Evolutionary conservation across 2,888 invertebrate species (phyloP).

Genomic region (Nymphalis polychloros): DNA sequence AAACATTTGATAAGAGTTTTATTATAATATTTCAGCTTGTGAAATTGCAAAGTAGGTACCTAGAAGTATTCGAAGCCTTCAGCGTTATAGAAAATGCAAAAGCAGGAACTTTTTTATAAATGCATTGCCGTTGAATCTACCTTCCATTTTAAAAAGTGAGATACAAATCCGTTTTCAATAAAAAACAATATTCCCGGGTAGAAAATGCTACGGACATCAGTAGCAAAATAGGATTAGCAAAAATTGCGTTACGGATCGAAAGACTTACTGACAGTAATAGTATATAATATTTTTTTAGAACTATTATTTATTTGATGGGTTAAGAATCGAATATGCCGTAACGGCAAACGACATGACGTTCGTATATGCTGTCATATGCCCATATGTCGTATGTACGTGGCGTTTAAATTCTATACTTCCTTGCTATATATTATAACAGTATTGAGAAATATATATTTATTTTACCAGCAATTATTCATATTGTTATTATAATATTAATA

Average conservation of each 20-base stretch:
- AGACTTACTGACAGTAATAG: slow-evolving; percentile 7
- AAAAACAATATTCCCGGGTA: slow-evolving; percentile 10
- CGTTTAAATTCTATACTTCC: no score
- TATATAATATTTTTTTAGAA: background rate
- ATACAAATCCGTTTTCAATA: slow-evolving; percentile 21
- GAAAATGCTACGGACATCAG: slow-evolving; percentile 10
- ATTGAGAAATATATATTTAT: no score
- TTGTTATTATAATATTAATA: no score
- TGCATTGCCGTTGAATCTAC: background rate
- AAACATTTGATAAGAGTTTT: no score
- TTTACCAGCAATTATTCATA: no score
- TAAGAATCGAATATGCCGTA: no score
- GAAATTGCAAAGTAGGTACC: no score
- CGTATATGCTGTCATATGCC: no score
- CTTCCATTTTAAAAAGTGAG: background rate
- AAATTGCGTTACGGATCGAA: slow-evolving; percentile 18
- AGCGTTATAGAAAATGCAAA: background rate
- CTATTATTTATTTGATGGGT: background rate
- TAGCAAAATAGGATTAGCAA: slow-evolving; percentile 21
- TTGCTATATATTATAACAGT: no score
- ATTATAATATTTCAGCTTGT: no score
- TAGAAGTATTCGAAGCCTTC: background rate
- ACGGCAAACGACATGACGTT: no score
- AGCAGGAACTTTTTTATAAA: slow-evolving; percentile 1
- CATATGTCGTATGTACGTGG: no score